These are phyloP conservation scores for Andrena minutula DNA, from an alignment of 2,888 invertebrate species.

Conservation along the genomic window DNA sequence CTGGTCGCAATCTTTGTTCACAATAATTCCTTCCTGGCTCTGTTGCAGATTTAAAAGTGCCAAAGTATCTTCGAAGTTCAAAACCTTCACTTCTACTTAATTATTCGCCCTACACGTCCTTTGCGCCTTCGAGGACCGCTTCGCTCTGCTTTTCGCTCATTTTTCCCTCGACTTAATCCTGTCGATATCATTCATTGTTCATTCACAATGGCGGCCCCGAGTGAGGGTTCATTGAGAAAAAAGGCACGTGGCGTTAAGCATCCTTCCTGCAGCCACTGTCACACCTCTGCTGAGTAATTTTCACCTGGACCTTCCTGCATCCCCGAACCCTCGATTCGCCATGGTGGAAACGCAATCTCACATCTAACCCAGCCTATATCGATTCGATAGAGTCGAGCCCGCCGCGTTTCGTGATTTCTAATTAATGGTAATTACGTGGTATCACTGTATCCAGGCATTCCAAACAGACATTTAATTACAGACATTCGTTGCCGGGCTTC, in stretches of 20 bases:
- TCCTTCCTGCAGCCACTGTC: constrained; percentile 33
- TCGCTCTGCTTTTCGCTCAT: not conserved
- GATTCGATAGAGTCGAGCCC: not conserved
- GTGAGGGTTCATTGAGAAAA: constrained; percentile 66
- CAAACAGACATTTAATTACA: constrained; percentile 23
- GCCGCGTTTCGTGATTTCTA: not conserved
- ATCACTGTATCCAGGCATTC: not conserved
- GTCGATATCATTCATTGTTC: constrained; percentile 35
- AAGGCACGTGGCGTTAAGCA: constrained; percentile 62
- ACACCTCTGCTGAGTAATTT: constrained; percentile 66
- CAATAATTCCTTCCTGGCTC: too few relatives aligned
- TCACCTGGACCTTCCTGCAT: constrained; percentile 62
- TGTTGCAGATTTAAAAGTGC: too few relatives aligned
- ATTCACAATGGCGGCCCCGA: constrained; percentile 17
- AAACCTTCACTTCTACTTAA: not conserved
- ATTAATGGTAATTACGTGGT: not conserved
- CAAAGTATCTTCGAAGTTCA: not conserved
- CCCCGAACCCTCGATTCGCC: not conserved
- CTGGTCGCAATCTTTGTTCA: too few relatives aligned
- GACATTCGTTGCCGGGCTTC: not conserved
- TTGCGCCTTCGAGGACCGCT: not conserved
- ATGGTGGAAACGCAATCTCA: not conserved
- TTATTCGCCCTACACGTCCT: not conserved
- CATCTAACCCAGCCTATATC: too few relatives aligned
- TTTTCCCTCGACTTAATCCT: constrained; percentile 17